Percentiles rank a stretch among this genome's conserved stretches.
phyloP scores from a whole-genome alignment of 1,140 invertebrate genomes.

The Cecropterus lyciades region DNA sequence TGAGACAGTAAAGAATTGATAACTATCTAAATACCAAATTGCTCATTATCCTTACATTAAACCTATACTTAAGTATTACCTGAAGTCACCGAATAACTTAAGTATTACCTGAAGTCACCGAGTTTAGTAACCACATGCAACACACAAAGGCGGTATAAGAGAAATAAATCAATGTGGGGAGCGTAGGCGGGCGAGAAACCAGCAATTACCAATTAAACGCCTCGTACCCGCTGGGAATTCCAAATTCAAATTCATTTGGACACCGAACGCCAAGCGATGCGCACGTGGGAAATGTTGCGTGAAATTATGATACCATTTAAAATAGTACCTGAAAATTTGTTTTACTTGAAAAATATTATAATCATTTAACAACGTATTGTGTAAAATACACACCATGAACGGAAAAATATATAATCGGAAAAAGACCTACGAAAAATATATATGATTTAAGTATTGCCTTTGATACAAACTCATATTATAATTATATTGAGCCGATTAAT shows the following conservation, averaged over 20 bases:
- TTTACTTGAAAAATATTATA: no score
- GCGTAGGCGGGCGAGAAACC: conserved; percentile 67
- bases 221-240: conserved; percentile 59
- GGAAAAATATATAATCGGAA: no score
- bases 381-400: no score
- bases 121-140: not conserved
- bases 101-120: not conserved
- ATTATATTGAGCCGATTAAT: no score
- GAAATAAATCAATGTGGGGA: conserved; percentile 66
- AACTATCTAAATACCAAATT: no score
- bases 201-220: conserved; percentile 78
- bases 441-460: no score
- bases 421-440: no score
- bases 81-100: not conserved
- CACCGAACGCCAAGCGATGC: conserved; percentile 43
- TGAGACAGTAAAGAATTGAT: no score
- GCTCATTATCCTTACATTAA: no score
- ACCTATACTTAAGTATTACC: not conserved
- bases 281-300: conserved; percentile 58
- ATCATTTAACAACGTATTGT: no score
- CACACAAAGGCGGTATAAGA: conserved; percentile 52
- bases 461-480: no score
- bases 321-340: conserved; percentile 3
- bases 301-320: conserved; percentile 38
- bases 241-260: conserved; percentile 70